phyloP scores from a whole-genome alignment of 2,888 invertebrate genomes.

The Oscheius myriophilus region DNA sequence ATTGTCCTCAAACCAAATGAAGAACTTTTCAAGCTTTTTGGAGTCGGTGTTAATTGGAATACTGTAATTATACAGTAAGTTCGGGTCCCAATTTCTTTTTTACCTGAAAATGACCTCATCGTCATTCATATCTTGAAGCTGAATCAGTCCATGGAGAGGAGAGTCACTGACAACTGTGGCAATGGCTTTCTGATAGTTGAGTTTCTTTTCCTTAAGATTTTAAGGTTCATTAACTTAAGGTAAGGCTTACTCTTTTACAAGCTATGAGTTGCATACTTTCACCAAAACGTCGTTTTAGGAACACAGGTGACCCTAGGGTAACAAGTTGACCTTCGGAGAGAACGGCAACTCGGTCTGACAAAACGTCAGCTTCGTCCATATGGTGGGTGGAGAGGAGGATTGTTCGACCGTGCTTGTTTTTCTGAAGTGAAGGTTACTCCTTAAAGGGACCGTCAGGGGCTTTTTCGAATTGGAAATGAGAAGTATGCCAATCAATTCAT shows the following conservation, averaged over 20 bases:
- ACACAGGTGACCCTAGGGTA: conserved; percentile 73
- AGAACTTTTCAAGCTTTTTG: conserved; percentile 49
- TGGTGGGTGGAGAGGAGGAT: conserved; percentile 75
- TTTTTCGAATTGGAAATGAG: too few species aligned
- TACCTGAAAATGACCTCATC: neutral
- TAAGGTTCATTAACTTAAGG: too few species aligned
- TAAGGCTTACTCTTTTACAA: conserved; percentile 28
- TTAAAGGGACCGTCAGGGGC: too few species aligned
- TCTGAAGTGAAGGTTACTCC: too few species aligned
- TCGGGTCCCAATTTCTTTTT: too few species aligned
- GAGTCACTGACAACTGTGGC: neutral
- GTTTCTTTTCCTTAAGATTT: neutral
- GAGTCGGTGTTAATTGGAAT: conserved; percentile 41
- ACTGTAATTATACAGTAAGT: too few species aligned
- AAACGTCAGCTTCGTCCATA: conserved; percentile 75
- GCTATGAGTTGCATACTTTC: conserved; percentile 56
- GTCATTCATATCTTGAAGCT: conserved; percentile 2
- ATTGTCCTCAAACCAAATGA: conserved; percentile 50
- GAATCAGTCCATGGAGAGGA: neutral
- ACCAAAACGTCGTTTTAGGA: conserved; percentile 74
- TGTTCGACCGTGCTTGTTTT: conserved; percentile 58
- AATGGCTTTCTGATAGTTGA: neutral
- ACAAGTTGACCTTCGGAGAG: conserved; percentile 71
- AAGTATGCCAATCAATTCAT: too few species aligned
- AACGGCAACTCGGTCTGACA: conserved; percentile 75